Percentiles rank a stretch among this genome's conserved stretches.
Evolutionary conservation across 2,113 vertebrate species (phyloP).

Genomic region (Macheiramphus alcinus): DNA sequence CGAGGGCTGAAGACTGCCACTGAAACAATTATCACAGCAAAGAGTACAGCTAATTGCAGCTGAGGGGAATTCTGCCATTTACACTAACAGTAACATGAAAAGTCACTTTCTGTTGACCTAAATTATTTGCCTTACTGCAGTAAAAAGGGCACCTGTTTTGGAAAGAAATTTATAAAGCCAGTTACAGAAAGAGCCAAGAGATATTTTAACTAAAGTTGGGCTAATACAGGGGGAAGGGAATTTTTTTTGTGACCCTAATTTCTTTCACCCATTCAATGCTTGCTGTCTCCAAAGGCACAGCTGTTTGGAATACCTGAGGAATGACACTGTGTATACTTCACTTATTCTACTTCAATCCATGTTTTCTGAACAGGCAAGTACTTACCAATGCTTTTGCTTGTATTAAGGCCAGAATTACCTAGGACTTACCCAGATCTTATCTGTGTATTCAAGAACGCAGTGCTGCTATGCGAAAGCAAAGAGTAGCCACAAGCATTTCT

Average conservation of each 20-base stretch:
- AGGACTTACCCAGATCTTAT: neutral
- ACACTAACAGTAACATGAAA: neutral
- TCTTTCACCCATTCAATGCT: neutral
- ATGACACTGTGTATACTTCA: neutral
- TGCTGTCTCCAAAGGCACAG: neutral
- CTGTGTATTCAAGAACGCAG: neutral
- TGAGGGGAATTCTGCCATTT: neutral
- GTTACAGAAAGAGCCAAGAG: neutral
- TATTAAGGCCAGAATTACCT: neutral
- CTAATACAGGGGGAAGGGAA: neutral
- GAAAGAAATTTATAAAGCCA: neutral
- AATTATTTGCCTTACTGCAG: neutral
- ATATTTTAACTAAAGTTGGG: neutral
- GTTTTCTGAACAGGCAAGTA: neutral
- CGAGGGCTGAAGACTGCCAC: neutral
- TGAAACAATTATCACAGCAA: neutral
- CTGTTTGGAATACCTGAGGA: neutral
- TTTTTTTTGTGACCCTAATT: neutral
- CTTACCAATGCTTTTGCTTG: neutral
- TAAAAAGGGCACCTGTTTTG: neutral
- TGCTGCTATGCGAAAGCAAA: neutral
- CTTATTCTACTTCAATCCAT: neutral
- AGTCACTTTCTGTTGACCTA: neutral
- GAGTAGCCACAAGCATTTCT: neutral
- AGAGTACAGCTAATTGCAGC: neutral